Evolutionary conservation across 2,797 vertebrate genomes (phyloP).

Genomic region (Momotus momota): DNA sequence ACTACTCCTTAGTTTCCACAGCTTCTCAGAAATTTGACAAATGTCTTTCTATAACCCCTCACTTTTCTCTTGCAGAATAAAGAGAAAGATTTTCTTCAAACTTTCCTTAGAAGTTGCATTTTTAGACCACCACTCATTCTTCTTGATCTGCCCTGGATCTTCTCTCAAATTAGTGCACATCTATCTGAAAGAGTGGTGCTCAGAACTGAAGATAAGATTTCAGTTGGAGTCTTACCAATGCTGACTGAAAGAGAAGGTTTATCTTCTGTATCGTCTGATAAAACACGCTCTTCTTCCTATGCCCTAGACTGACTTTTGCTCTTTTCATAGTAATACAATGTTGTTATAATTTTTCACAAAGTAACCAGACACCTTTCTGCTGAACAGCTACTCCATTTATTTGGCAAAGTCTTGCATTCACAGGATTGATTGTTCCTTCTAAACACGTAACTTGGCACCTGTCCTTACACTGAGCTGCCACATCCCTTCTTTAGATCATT

Average conservation of each 20-base stretch:
- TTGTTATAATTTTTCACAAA: not conserved
- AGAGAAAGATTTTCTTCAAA: not conserved
- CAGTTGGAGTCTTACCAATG: not conserved
- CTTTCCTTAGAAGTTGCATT: not conserved
- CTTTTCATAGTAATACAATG: fast-evolving
- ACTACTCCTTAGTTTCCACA: not conserved
- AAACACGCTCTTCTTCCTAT: not conserved
- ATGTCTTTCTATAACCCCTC: not conserved
- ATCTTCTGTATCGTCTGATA: not conserved
- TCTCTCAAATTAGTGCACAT: not conserved
- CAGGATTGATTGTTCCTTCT: not conserved
- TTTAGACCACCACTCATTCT: not conserved
- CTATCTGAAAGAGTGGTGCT: not conserved
- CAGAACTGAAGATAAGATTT: not conserved
- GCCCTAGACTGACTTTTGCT: not conserved
- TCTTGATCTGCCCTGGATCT: not conserved
- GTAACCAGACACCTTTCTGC: not conserved
- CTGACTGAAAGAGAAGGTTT: not conserved
- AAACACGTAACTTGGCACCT: not conserved
- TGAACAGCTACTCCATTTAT: not conserved
- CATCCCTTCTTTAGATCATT: not conserved
- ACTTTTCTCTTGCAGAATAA: not conserved
- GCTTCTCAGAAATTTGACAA: not conserved
- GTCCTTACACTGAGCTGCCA: not conserved
- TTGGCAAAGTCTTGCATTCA: not conserved